Conservation (phyloP, 2,113 vertebrate genomes). For the Pluvianellus socialis region DNA sequence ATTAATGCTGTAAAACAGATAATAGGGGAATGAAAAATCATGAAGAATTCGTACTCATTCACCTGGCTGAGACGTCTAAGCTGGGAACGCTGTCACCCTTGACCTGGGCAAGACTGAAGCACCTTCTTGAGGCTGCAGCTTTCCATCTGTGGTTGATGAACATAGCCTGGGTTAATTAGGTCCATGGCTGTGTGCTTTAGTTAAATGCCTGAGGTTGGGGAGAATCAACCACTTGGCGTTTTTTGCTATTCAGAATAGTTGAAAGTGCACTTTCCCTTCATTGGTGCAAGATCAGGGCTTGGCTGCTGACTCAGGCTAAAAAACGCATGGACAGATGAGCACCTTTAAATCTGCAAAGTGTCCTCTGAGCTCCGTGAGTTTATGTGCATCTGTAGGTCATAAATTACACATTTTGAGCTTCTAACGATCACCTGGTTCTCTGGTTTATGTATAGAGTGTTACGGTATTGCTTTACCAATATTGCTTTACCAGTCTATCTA, state of each 20-base stretch:
- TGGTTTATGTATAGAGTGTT: background rate
- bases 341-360: background rate
- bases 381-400: background rate
- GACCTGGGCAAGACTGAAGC: background rate
- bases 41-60: background rate
- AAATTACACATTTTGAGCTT: background rate
- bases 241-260: background rate
- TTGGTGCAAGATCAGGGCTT: background rate
- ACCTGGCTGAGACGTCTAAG: background rate
- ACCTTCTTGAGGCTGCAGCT: background rate
- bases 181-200: background rate
- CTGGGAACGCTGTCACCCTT: background rate
- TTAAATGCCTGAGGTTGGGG: background rate
- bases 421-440: fast-evolving
- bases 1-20: background rate
- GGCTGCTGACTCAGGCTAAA: background rate
- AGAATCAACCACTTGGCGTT: background rate
- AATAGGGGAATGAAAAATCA: background rate
- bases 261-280: background rate
- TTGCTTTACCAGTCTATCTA: background rate
- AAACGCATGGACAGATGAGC: background rate
- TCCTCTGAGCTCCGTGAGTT: background rate
- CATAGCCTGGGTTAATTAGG: background rate
- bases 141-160: background rate
- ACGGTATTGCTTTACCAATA: background rate